Conservation (phyloP, 2,888 invertebrate genomes). For the Biston betularia region DNA sequence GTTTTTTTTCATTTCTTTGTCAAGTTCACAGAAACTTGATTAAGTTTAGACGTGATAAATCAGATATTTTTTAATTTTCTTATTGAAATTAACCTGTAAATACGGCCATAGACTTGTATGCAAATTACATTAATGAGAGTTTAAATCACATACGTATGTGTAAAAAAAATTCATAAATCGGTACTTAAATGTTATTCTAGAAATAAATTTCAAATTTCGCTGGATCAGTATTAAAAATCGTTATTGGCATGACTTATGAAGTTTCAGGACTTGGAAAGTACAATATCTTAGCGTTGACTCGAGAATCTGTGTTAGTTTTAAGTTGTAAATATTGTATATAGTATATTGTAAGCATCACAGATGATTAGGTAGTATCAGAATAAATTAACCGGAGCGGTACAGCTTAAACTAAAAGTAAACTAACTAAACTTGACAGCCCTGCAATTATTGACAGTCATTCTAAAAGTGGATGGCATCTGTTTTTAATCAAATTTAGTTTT, state of each 20-base stretch:
- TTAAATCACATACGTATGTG: conserved; percentile 14
- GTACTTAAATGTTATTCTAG: conserved; percentile 32
- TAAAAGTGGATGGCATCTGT: background rate
- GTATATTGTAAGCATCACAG: conserved; percentile 61
- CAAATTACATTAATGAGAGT: conserved; percentile 7
- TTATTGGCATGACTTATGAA: conserved; percentile 44
- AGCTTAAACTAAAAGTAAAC: background rate
- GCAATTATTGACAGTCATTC: background rate
- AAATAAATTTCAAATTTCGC: conserved; percentile 22
- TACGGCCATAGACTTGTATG: conserved; percentile 25
- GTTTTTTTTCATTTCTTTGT: background rate
- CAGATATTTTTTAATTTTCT: conserved; percentile 21
- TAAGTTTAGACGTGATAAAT: conserved; percentile 26
- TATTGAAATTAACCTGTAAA: conserved; percentile 24
- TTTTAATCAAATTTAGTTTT: background rate
- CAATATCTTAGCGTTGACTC: conserved; percentile 57
- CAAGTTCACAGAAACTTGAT: background rate
- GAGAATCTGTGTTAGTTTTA: conserved; percentile 58
- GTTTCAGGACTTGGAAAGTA: conserved; percentile 46
- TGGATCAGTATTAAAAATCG: conserved; percentile 65
- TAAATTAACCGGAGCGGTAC: background rate
- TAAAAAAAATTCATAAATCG: conserved; percentile 19
- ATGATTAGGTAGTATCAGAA: conserved; percentile 36
- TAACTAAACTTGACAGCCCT: background rate
- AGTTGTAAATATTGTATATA: conserved; percentile 61